Percentiles rank a stretch among this genome's conserved stretches.
Evolutionary conservation across 37 sponge, comb jelly and placozoan species (phyloP).

Genomic region (Aplysina aerophoba): DNA sequence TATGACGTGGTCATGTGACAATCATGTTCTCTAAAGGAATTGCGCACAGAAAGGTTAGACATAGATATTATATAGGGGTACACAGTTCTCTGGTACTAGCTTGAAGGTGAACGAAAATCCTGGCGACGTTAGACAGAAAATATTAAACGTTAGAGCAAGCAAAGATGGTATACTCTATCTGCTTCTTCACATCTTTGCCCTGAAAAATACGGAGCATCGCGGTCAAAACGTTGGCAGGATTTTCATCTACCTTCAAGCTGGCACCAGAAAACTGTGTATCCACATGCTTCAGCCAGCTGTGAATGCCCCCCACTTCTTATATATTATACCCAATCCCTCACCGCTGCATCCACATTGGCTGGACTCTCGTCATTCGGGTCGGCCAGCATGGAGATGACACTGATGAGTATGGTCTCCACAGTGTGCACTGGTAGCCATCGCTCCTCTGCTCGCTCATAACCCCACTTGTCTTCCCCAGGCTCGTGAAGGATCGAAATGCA

Average conservation of each 20-base stretch:
- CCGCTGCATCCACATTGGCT: constrained; percentile 98
- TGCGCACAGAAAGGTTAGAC: constrained; percentile 25
- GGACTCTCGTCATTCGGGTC: constrained; percentile 98
- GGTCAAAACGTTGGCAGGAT: too few relatives aligned
- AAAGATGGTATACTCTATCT: too few relatives aligned
- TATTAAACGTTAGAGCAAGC: too few relatives aligned
- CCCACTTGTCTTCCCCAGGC: constrained; percentile 98
- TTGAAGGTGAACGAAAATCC: not conserved
- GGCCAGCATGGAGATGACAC: constrained; percentile 98
- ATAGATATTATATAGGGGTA: not conserved
- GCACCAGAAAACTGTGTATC: not conserved
- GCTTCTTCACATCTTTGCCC: too few relatives aligned
- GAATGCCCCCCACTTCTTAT: too few relatives aligned
- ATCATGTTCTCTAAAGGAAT: too few relatives aligned
- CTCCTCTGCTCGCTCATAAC: constrained; percentile 94
- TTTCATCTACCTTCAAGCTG: too few relatives aligned
- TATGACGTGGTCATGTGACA: not conserved
- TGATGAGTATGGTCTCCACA: constrained; percentile 94
- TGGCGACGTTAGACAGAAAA: too few relatives aligned
- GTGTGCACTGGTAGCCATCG: constrained; percentile 97
- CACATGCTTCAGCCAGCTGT: too few relatives aligned
- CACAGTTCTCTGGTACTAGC: not conserved
- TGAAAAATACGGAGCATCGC: too few relatives aligned
- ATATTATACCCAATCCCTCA: constrained; percentile 57
- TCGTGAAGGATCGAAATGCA: constrained; percentile 98